Base-by-base conservation (phyloP, 2,888 invertebrate species). In the Matsumyia berberina region DNA sequence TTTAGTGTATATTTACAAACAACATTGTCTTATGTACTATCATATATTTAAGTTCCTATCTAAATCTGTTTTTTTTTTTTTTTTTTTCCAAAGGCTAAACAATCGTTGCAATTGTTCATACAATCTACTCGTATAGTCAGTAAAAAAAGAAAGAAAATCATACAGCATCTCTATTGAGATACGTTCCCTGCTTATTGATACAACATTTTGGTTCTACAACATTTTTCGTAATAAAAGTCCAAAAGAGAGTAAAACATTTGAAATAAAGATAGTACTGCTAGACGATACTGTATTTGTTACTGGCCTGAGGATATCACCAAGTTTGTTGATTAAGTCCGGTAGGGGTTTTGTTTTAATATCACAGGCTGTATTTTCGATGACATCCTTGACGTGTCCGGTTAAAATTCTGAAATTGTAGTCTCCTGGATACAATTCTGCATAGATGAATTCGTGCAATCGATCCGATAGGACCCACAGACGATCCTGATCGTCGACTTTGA, bases 381-480 rank as follows among this genome's bases (percentile, higher is more conserved):
- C 95, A 58, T 95, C 95, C 5, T 93, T 90, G 0, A 95, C 94
- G 0, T 94, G 93, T 0, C 95, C 95, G 0, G 94, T 94, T 76
- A 96, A 92, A 77, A 96, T 93, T 58, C 96, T 94, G 88, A 95
- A 96, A 88, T 96, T 96, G 0, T 94, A 93, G 15, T 95, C 95
- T 0, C 93, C 92, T 0, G 92, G 90, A 88, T 95, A 93, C 80
- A 96, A 89, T 74, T 93, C 92, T 0, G 93, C 93, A 87, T 95
- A 95, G 93, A 95, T 94, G 91, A 95, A 96, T 62, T 93, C 92
- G 0, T 95, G 96, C 88, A 96, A 91, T 77, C 94, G 93, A 89
- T 96, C 95, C 0, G 96, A 95, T 0, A 96, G 89, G 1, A 96
- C 94, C 96, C 96, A 96, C 0, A 96, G 89, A 44, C 94, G 95